Percentiles rank a stretch among this genome's conserved stretches.
phyloP scores from a whole-genome alignment of 2,113 vertebrate species.

The Narcine bancroftii region DNA sequence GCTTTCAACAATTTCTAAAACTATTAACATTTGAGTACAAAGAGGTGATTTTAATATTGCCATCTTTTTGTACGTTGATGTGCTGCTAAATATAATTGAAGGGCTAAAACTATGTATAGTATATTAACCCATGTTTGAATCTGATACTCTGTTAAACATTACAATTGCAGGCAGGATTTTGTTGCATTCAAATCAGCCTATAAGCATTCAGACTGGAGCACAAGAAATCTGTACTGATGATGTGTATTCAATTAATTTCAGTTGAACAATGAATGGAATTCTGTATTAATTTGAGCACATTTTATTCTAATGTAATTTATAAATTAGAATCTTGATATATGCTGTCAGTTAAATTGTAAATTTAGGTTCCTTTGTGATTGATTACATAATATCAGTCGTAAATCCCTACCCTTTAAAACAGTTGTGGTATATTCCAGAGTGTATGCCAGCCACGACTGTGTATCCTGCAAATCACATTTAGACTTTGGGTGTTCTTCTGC shows the following conservation, averaged over 20 bases:
- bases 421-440: constrained; percentile 66
- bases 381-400: constrained; percentile 30
- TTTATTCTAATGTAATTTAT: constrained; percentile 3
- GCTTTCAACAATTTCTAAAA: background rate
- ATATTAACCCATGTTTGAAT: background rate
- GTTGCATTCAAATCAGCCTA: constrained; percentile 24
- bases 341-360: background rate
- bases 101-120: background rate
- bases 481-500: constrained; percentile 50
- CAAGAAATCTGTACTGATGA: background rate
- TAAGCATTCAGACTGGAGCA: background rate
- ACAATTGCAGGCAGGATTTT: background rate
- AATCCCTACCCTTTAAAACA: constrained; percentile 46
- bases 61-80: background rate
- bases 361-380: background rate
- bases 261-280: background rate
- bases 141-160: background rate
- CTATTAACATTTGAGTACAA: background rate
- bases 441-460: constrained; percentile 52
- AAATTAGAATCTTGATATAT: background rate
- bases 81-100: background rate
- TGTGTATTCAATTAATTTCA: background rate
- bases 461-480: constrained; percentile 49
- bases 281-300: background rate
- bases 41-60: background rate